These are phyloP conservation scores for Empis stercorea DNA, from an alignment of 2,888 invertebrate genomes.

Conservation along the genomic window DNA sequence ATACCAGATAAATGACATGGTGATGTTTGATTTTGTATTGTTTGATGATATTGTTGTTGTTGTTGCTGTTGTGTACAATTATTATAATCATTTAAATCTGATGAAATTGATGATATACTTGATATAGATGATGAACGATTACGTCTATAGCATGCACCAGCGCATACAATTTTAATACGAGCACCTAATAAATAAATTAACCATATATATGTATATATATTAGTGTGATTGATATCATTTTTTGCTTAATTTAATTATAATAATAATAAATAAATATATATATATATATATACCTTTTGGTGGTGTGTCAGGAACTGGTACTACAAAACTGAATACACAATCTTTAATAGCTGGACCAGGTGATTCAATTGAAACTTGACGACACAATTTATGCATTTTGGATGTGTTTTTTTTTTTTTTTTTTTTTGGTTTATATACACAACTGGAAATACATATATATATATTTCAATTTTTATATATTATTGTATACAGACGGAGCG, in stretches of 20 bases:
- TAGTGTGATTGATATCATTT: too few species aligned
- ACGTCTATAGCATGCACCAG: slow-evolving; percentile 70
- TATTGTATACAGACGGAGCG: too few species aligned
- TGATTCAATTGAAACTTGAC: slow-evolving; percentile 78
- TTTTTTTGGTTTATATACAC: too few species aligned
- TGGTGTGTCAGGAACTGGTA: slow-evolving; percentile 79
- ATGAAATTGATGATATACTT: slow-evolving; percentile 55
- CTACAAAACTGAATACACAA: slow-evolving; percentile 75
- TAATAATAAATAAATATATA: too few species aligned
- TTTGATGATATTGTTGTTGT: too few species aligned
- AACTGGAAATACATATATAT: too few species aligned
- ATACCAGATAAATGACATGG: slow-evolving; percentile 55
- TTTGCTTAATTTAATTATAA: too few species aligned
- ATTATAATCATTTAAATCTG: slow-evolving; percentile 34
- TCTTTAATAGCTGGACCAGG: slow-evolving; percentile 62
- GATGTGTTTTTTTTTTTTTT: too few species aligned
- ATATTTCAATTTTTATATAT: too few species aligned
- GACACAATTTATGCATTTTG: slow-evolving; percentile 69
- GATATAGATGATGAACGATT: slow-evolving; percentile 60
- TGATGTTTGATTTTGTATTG: slow-evolving; percentile 37
- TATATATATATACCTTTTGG: slow-evolving; percentile 53
- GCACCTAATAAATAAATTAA: slow-evolving; percentile 64
- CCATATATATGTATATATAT: too few species aligned
- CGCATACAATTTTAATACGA: slow-evolving; percentile 71
- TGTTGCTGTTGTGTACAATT: slow-evolving; percentile 20